Conservation (phyloP, 2,113 vertebrate species). For the Salvator merianae region DNA sequence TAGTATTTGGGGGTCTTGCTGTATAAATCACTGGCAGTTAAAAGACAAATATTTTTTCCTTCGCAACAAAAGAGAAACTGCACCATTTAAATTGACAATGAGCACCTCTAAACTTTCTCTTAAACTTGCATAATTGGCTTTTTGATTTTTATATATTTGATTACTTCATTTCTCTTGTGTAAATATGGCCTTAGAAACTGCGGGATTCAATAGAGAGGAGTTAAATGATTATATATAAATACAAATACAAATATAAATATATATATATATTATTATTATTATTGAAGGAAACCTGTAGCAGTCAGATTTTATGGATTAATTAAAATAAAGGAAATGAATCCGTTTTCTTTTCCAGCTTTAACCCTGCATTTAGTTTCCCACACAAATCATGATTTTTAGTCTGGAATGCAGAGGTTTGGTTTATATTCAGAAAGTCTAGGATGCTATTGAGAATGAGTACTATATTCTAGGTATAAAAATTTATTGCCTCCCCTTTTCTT, state of each 20-base stretch:
- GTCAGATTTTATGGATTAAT: slow-evolving; percentile 81
- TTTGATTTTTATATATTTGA: slow-evolving; percentile 73
- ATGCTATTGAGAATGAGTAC: slow-evolving; percentile 87
- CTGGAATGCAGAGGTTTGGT: slow-evolving; percentile 77
- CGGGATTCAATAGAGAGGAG: slow-evolving; percentile 73
- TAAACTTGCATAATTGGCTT: slow-evolving; percentile 59
- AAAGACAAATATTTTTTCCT: slow-evolving; percentile 58
- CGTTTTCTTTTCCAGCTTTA: slow-evolving; percentile 70
- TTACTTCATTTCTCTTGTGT: slow-evolving; percentile 70
- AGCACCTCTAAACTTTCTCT: slow-evolving; percentile 61
- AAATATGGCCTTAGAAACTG: slow-evolving; percentile 74
- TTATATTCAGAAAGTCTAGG: slow-evolving; percentile 75
- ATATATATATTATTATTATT: slow-evolving; percentile 66
- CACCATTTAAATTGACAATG: slow-evolving; percentile 56
- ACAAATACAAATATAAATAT: slow-evolving; percentile 19
- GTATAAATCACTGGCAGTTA: slow-evolving; percentile 55
- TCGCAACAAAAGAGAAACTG: slow-evolving; percentile 50
- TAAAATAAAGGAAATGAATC: slow-evolving; percentile 76
- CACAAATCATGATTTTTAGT: slow-evolving; percentile 77
- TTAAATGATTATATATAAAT: slow-evolving; percentile 59
- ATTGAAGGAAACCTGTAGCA: slow-evolving; percentile 81
- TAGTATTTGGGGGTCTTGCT: slow-evolving; percentile 40
- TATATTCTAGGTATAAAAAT: slow-evolving; percentile 86
- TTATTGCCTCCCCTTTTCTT: slow-evolving; percentile 78
- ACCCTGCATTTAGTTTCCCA: slow-evolving; percentile 75